Base-by-base conservation (phyloP, 2,113 vertebrate species). In the Phycodurus eques region DNA sequence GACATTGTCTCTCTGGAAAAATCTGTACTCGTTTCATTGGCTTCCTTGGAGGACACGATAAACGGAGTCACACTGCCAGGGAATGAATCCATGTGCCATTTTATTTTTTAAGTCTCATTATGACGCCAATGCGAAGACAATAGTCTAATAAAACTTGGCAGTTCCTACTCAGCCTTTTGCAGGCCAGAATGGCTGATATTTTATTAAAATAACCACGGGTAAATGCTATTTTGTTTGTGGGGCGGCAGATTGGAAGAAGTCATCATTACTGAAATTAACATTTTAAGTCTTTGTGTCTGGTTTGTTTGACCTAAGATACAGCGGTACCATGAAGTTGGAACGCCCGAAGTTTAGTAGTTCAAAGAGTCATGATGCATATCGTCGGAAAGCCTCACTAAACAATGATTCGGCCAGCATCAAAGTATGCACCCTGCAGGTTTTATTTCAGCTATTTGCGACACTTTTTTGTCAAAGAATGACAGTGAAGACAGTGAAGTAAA, bases 221-320 rank as follows among this genome's bases (percentile, higher is more conserved):
- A 1, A 33, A 75, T 67, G 70, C 35, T 39, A 6, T 76, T 74
- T 83, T 75, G 67, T 84, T 77, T 74, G 80, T 82, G 77, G 83
- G 35, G 81, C 83, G 80, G 74, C 72, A 68, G 80, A 51, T 71
- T 68, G 76, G 73, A 81, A 80, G 67, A 82, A 84, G 86, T 84
- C 79, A 82, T 13, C 44, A 46, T 46, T 12, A 46, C 12, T 46
- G 44, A 46, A 46, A 19, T 56, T 7, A 11, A 22, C 46, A 15
- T 51, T 39, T 4, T 4, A 51, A 5, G 53, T 56, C 51, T 8
- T 9, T 53, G 6, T 53, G 19, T 2, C 1, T n/a, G 51, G 19
- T 53, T 53, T 1, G 9, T n/a, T 53, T 10, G 53, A 56, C 9
- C 1, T 1, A 22, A 56, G 17, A 51, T 19, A 19, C 15, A 17